A percentile compares a stretch with the other conserved stretches of the same genome.
These are phyloP conservation scores for Dermatemys mawii DNA, from an alignment of 2,113 vertebrate genomes.

Conservation along the genomic window DNA sequence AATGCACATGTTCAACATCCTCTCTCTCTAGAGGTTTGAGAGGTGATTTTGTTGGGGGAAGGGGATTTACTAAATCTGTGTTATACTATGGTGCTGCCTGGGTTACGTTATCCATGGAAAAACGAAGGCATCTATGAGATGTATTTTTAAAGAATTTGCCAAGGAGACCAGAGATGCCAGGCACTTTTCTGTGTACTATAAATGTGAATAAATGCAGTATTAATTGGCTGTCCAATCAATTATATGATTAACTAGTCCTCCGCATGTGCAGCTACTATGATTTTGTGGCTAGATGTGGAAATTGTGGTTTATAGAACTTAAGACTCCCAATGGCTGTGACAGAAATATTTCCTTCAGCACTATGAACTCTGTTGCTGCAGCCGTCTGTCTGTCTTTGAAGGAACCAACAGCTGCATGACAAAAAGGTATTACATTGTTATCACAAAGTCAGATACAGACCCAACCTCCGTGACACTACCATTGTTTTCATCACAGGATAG, in stretches of 20 bases:
- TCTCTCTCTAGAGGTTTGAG: background rate
- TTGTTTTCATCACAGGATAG: background rate
- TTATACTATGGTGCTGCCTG: background rate
- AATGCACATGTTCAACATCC: background rate
- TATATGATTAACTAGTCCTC: background rate
- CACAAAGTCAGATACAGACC: background rate
- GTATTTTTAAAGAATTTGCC: conserved; percentile 14
- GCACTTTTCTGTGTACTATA: background rate
- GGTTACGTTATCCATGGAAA: background rate
- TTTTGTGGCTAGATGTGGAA: background rate
- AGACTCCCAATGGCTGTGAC: background rate
- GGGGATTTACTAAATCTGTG: background rate
- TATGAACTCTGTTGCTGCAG: background rate
- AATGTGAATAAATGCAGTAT: background rate
- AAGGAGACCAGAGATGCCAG: conserved; percentile 34
- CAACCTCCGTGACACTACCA: background rate
- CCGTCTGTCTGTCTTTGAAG: background rate
- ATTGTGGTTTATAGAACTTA: background rate
- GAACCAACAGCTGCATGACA: background rate
- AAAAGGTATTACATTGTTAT: background rate
- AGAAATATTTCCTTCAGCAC: background rate
- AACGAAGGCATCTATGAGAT: background rate
- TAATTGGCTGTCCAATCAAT: conserved; percentile 20
- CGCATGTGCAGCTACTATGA: background rate
- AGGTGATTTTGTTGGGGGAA: background rate